Conservation (phyloP, 53 echinoderm and acorn worm genomes). For the Stichopus horrens region DNA sequence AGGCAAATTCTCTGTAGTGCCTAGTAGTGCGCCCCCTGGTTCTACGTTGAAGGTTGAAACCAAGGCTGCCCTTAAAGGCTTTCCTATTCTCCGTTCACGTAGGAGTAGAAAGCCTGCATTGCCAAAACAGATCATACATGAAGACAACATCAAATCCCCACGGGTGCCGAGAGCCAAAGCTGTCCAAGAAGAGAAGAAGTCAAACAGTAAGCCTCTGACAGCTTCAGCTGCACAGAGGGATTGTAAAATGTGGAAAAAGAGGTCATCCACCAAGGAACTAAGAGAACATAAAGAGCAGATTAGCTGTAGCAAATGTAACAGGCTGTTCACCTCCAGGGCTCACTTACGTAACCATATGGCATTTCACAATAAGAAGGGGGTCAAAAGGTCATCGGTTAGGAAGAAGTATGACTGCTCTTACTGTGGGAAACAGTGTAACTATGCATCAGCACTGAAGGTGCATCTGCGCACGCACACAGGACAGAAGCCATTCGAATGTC, state of each 20-base stretch:
- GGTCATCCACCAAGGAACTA: background rate
- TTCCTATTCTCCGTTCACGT: slow-evolving; percentile 48
- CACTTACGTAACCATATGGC: slow-evolving; percentile 67
- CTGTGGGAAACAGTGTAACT: slow-evolving; percentile 75
- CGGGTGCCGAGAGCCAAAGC: background rate
- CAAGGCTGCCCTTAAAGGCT: slow-evolving; percentile 74
- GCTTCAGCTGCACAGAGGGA: slow-evolving; percentile 6
- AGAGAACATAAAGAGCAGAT: slow-evolving; percentile 65
- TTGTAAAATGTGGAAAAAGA: slow-evolving; percentile 26
- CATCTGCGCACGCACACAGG: slow-evolving; percentile 87
- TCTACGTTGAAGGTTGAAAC: slow-evolving; percentile 62
- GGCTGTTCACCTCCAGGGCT: slow-evolving; percentile 55
- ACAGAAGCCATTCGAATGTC: slow-evolving; percentile 83
- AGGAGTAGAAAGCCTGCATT: slow-evolving; percentile 44
- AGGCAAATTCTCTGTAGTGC: slow-evolving; percentile 12
- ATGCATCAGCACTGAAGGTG: slow-evolving; percentile 81
- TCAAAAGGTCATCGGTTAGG: slow-evolving; percentile 32
- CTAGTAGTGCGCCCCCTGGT: slow-evolving; percentile 26
- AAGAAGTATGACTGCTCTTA: slow-evolving; percentile 71
- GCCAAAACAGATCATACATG: slow-evolving; percentile 12
- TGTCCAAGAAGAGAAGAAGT: background rate
- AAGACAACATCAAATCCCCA: background rate
- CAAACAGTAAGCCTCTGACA: background rate
- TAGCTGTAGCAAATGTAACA: slow-evolving; percentile 74
- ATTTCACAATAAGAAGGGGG: slow-evolving; percentile 57